Evolutionary conservation across 2,797 vertebrate species (phyloP), one percentile per base, ranked within the genome.

Genomic region (Trematomus bernacchii): DNA sequence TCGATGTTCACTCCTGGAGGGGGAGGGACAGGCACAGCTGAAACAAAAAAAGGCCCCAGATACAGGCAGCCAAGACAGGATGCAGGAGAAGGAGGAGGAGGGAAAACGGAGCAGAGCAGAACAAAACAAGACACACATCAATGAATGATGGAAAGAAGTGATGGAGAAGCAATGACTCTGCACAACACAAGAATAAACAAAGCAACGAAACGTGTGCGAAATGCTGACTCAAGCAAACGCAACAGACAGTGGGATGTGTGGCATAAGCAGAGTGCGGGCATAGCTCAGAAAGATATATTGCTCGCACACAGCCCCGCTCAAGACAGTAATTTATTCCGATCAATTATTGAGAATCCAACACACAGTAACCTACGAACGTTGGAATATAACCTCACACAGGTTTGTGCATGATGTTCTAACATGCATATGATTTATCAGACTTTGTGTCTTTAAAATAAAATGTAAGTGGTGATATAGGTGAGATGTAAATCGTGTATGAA

Each of bases 1-100:
- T 99, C 98, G 76, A 99, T 99, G 91, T 99, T 99, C 87, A 99
- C 98, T 83, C 98, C 98, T 96, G 95, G 94, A 87, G 97, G 97
- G 90, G 95, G 95, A 91, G 97, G 97, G 92, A 99, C 97, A 95
- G 98, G 97, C 84, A 99, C 98, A 96, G 98, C 98, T 99, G 91
- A 90, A 95, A 96, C 89, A 94, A 90, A 93, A 88, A 71, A 92
- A 82, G 86, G 84, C 77, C 87, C 87, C 82, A 77, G 82, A 89
- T 84, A 89, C 72, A 88, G 84, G 89, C 83, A 89, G 88, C 82
- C 89, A 65, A 85, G 83, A 90, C 74, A 87, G 90, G 89, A 87
- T 88, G 89, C 85, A 86, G 79, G 64, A 73, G 37, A 47, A 70
- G 65, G 67, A 76, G 66, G 48, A 79, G 76, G 62, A 27, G 33